Conservation (phyloP, 2,113 vertebrate species). For the Anhinga rufa region DNA sequence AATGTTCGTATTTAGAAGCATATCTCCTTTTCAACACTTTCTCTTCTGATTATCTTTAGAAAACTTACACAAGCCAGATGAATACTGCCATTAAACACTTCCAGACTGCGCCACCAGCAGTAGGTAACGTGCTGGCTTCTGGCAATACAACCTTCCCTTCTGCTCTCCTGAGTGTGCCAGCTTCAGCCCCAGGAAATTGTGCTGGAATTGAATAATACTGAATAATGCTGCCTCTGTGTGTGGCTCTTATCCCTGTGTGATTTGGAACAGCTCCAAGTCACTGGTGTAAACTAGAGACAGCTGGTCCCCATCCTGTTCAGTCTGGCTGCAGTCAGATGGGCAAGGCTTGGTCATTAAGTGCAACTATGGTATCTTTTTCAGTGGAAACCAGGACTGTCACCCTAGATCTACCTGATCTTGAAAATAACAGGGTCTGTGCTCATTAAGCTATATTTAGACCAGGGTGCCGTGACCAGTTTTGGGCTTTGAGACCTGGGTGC, state of each 20-base stretch:
- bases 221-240: background rate
- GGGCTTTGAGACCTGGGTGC: background rate
- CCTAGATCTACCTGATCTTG: background rate
- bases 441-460: background rate
- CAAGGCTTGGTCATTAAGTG: background rate
- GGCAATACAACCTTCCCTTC: background rate
- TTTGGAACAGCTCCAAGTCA: background rate
- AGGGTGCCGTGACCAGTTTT: background rate
- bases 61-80: background rate
- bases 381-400: background rate
- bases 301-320: background rate
- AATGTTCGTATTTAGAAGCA: background rate
- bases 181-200: background rate
- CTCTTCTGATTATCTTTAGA: background rate
- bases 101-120: background rate
- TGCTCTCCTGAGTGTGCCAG: background rate
- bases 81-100: background rate
- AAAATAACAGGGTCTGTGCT: background rate
- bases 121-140: background rate
- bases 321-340: background rate
- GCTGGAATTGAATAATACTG: background rate
- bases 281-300: background rate
- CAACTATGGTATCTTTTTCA: background rate
- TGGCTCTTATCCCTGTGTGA: background rate
- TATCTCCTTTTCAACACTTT: background rate